Base-by-base conservation (phyloP, 2,888 invertebrate species). In the Ellobium chinense region DNA sequence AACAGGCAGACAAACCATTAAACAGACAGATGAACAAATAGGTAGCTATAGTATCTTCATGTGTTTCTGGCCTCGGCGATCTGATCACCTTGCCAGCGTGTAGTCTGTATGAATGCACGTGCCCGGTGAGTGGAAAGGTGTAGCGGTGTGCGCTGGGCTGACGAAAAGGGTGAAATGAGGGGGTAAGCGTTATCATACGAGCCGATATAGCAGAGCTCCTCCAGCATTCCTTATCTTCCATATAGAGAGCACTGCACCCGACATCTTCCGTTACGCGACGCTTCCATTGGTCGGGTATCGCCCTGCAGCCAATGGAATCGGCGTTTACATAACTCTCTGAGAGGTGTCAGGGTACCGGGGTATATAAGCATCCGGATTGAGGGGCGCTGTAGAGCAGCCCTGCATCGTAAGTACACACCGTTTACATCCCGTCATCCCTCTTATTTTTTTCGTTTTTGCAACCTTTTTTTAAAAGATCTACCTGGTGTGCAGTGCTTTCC, bases 321-420 rank as follows among this genome's bases (percentile, higher is more conserved):
- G 29, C 31, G 34, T 65, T 77, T 82, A 72, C 82, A 77, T 65
- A 72, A 72, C 31, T 68, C 27, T 58, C 2, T 12, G 37, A 66
- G 56, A 58, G 77, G 34, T 31, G 56, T 29, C 65, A 2, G 5
- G 72, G 21, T 29, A 56, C 21, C 34, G 62, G 66, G 69, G 73
- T 80, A 81, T 83, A 83, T 70, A 83, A 81, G 60, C 4, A 27
- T 5, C n/a, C 39, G 46, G 9, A 9, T 24, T 7, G 14, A 1
- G 21, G 18, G n/a, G 21, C 31, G n/a, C 36, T 27, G 18, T 70
- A 81, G 83, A 83, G 75, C 83, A 83, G 81, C 80, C 74, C 34
- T 70, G 63, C 78, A 83, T 66, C 83, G 83, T 83, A 83, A 83
- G 83, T 83, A 83, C 74, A 66, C 31, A 36, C 29, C 56, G 66